Base-by-base conservation (phyloP, 1,140 invertebrate species). In the Eulimnadia texana region DNA sequence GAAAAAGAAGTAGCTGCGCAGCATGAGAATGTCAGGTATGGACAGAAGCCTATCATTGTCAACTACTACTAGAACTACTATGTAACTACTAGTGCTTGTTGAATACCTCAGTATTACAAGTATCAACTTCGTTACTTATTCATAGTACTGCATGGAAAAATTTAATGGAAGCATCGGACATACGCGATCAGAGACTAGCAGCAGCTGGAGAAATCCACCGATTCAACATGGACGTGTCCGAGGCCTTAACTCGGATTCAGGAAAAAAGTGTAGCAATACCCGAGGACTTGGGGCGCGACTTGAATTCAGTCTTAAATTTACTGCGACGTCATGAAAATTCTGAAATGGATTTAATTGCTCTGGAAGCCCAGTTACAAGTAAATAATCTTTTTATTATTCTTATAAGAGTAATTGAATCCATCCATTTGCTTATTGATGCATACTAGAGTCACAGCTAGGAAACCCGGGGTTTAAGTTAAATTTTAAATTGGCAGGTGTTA, bases 151-250 rank as follows among this genome's bases (percentile, higher is more conserved):
- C 84, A 2, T 98, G 94, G 94, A 84, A 92, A 63, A 82, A 86
- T 50, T 78, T 98, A 0, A 74, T 94, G 42, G 84, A 90, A 29
- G 81, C 91, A 66, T 85, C 98, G 50, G 84, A 88, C 65, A 82
- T 86, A 60, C 79, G 93, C 13, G 88, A 92, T 64, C 81, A 86
- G 62, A 84, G 92, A 55, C 76, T 98, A 9, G 82, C 85, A 67
- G 93, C 91, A 0, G 94, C 94, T 3, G 93, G 90, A 19, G 91
- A 97, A 74, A 93, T 98, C 64, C 94, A 98, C 73, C 80, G 92
- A 47, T 98, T 96, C 79, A 94, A 98, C 75, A 81, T 93, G 23
- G 94, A 98, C 72, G 92, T 94, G 0, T 89, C 88, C 6, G 94
- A 98, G 70, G 87, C 93, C 3, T 72, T 93, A 1, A 87, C 88